Percentiles rank a stretch among this genome's conserved stretches.
Evolutionary conservation across 2,113 vertebrate species (phyloP).

Genomic region (Collichthys lucidus): DNA sequence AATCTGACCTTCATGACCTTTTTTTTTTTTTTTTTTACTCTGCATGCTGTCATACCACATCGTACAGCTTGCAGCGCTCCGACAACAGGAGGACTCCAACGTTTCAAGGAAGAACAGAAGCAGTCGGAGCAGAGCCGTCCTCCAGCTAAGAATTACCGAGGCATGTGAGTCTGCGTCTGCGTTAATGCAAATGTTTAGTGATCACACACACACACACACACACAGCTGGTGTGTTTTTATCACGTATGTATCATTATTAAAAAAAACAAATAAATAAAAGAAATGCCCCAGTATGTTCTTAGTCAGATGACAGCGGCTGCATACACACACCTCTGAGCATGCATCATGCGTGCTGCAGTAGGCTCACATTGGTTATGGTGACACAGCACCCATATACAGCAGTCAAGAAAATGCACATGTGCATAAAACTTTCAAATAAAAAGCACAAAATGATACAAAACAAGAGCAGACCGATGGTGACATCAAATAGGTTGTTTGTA

Average conservation of each 20-base stretch:
- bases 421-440: slow-evolving; percentile 73
- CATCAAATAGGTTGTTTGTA: slow-evolving; percentile 75
- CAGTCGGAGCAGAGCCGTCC: slow-evolving; percentile 68
- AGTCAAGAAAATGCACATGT: slow-evolving; percentile 75
- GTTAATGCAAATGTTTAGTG: background rate
- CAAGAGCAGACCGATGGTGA: slow-evolving; percentile 80
- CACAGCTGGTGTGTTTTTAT: background rate
- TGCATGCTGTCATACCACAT: slow-evolving; percentile 72
- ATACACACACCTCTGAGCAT: slow-evolving; percentile 77
- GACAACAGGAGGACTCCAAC: slow-evolving; percentile 68
- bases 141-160: slow-evolving; percentile 69
- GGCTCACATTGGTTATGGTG: slow-evolving; percentile 77
- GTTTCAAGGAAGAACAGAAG: slow-evolving; percentile 44
- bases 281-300: slow-evolving; percentile 65
- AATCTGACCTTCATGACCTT: slow-evolving; percentile 54
- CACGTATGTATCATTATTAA: background rate
- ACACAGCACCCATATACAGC: slow-evolving; percentile 79
- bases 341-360: slow-evolving; percentile 80
- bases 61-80: slow-evolving; percentile 55
- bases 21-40: slow-evolving; percentile 11
- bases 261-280: background rate
- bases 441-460: slow-evolving; percentile 78
- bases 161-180: slow-evolving; percentile 28
- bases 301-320: slow-evolving; percentile 74
- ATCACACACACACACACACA: slow-evolving; percentile 8